Evolutionary conservation across 1,140 invertebrate species (phyloP), one percentile per base, ranked within the genome.

Genomic region (Mya arenaria): DNA sequence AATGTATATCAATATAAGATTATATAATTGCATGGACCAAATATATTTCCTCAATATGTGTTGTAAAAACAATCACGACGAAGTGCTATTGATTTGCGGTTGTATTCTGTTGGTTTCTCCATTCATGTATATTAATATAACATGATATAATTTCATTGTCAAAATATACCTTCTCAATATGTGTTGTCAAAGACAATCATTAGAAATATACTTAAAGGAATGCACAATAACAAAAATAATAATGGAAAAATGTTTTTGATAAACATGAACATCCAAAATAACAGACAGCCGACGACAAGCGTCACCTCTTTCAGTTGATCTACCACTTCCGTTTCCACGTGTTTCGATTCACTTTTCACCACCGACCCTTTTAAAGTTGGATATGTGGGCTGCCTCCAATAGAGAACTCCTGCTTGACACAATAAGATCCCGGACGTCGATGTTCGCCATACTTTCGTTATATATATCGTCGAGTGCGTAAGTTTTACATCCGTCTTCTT

Each of bases 281-380:
- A 97, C 63, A 99, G 94, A 88, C 98, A 95, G 94, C 99, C 99
- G 85, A 99, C 99, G 39, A 99, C 98, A 97, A 99, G 99, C 32
- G 98, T 98, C 6, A 99, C 98, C 92, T 99, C 99, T 91, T 99
- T 99, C 99, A 98, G 99, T 93, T 99, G 99, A 73, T 91, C 85
- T 23, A 85, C 82, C 30, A 90, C 84, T 39, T 89, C 85, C 28
- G 78, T 66, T 28, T 85, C 82, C 17, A 58, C 66, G 60, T 87
- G 84, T 56, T 88, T 85, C 10, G 83, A 73, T n/a, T 89, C 87
- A 63, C 69, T 82, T 75, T 87, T 85, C 15, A 73, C 72, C 4
- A 87, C 83, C 6, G 88, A 44, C 85, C 34, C 79, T 65, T 25
- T 69, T n/a, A 32, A 60, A 36, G 30, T 65, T 60, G 1, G 56